Base-by-base conservation (phyloP, 2,797 vertebrate species). In the Gymnopithys bicolor region DNA sequence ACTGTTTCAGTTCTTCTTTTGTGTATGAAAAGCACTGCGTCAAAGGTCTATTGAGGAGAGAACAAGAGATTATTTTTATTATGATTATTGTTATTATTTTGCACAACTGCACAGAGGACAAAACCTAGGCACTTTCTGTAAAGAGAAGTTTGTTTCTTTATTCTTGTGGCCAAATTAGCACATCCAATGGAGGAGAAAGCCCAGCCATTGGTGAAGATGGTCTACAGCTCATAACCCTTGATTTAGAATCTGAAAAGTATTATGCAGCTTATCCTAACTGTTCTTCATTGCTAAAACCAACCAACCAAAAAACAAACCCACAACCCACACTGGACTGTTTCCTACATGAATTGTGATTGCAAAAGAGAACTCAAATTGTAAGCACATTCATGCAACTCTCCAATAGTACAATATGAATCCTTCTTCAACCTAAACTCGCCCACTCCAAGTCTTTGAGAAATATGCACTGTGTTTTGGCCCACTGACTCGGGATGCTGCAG, bases 21-120 rank as follows among this genome's bases (percentile, higher is more conserved):
- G 94, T 92, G 82, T 95, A 92, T 53, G 94, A 96, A 96, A 97
- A 97, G 96, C 96, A 96, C 96, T 93, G 77, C 90, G 9, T 96
- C 94, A 96, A 96, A 97, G 94, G 95, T 96, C 96, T 97, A 94
- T 97, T 75, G 85, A 95, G 96, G 95, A 97, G 94, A 97, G 93
- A 96, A 96, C 93, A 95, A 98, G 93, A 98, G 95, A 97, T 98
- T 98, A 96, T 98, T 98, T 98, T 98, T 97, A 90, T 98, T 96
- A 97, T 97, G 96, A 97, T 97, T 97, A 97, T 96, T 96, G 96
- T 97, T 95, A 95, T 97, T 96, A 95, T 97, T 98, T 98, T 98
- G 97, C 98, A 98, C 98, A 98, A 95, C 97, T 97, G 97, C 97
- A 97, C 96, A 97, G 95, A 96, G 89, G 95, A 97, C 79, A 92